phyloP scores from a whole-genome alignment of 2,888 invertebrate genomes.

The Ornithoptera priamus region DNA sequence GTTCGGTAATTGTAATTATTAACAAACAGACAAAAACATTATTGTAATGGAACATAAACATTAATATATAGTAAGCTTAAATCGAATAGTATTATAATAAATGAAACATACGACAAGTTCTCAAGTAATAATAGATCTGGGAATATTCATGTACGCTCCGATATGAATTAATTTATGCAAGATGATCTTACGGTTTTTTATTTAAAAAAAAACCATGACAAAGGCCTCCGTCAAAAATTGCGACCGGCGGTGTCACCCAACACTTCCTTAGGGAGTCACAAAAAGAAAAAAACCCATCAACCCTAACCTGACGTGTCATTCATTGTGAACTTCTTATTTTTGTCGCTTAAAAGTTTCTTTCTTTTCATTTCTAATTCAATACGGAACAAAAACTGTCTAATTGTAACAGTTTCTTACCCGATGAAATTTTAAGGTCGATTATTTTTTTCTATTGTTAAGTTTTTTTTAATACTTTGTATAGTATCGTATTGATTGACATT shows the following conservation, averaged over 20 bases:
- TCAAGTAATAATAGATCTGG: constrained; percentile 65
- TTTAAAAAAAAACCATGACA: constrained; percentile 53
- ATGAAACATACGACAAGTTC: background rate
- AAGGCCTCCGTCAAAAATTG: constrained; percentile 71
- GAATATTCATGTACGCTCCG: constrained; percentile 72
- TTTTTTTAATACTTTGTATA: constrained; percentile 40
- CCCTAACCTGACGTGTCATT: constrained; percentile 71
- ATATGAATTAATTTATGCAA: constrained; percentile 76
- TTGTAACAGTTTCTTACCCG: constrained; percentile 75
- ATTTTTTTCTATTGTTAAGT: constrained; percentile 61
- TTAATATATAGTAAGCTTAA: no score
- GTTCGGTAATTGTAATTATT: no score
- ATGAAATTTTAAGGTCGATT: constrained; percentile 73
- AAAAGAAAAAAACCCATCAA: constrained; percentile 53
- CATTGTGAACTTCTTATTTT: constrained; percentile 69
- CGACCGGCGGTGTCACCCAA: constrained; percentile 71
- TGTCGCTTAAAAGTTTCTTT: constrained; percentile 72
- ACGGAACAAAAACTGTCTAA: constrained; percentile 74
- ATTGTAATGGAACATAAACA: no score
- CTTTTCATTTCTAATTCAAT: constrained; percentile 49
- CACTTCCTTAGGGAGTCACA: constrained; percentile 59
- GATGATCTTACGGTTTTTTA: constrained; percentile 59
- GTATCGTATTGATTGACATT: constrained; percentile 27
- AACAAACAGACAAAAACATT: no score
- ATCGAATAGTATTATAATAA: background rate